These are phyloP conservation scores for Celastrina argiolus DNA, from an alignment of 2,888 invertebrate genomes.

Conservation along the genomic window DNA sequence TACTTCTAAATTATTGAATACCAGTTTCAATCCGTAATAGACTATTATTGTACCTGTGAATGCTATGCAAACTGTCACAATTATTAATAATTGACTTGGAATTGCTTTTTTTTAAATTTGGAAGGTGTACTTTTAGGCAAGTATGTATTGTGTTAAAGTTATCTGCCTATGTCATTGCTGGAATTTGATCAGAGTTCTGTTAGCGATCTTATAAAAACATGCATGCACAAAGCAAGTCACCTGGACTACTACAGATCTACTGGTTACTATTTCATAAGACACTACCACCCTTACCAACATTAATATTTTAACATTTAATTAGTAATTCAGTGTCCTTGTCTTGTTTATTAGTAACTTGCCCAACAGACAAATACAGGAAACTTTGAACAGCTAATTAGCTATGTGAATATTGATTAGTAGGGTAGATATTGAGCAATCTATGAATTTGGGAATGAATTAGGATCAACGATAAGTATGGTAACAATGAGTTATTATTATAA, in stretches of 20 bases:
- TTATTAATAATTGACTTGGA: background rate
- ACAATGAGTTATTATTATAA: slow-evolving; percentile 40
- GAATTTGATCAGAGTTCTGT: background rate
- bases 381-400: no score
- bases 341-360: no score
- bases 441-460: background rate
- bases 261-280: background rate
- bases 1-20: background rate
- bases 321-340: no score
- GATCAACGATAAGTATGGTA: slow-evolving; percentile 24
- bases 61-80: background rate
- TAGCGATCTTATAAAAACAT: background rate
- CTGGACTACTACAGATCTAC: background rate
- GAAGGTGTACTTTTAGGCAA: no score
- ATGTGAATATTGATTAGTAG: no score
- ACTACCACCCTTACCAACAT: no score
- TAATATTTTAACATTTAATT: no score
- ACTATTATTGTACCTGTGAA: background rate
- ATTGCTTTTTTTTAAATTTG: background rate
- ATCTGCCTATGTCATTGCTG: background rate
- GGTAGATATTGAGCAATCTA: slow-evolving; percentile 12
- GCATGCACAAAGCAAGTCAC: background rate
- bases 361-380: no score
- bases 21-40: background rate
- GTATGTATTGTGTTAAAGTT: background rate